These are phyloP conservation scores for Homalodisca vitripennis DNA, from an alignment of 1,140 invertebrate genomes.

Conservation along the genomic window DNA sequence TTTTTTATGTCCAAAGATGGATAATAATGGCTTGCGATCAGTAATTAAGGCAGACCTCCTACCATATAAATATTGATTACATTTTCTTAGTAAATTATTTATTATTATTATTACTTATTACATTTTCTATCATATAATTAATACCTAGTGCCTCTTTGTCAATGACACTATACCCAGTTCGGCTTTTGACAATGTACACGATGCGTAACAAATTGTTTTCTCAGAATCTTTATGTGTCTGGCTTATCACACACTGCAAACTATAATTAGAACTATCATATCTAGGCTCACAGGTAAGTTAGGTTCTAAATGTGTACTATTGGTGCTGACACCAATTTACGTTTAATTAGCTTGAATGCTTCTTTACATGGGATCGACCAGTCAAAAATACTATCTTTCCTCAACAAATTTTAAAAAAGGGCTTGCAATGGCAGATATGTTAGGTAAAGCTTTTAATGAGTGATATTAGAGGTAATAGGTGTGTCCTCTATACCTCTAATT, in stretches of 20 bases:
- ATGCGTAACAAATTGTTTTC: slow-evolving; percentile 53
- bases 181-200: slow-evolving; percentile 48
- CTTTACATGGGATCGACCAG: slow-evolving; percentile 36
- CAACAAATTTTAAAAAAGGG: slow-evolving; percentile 42
- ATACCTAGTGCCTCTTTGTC: slow-evolving; percentile 56
- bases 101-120: too few species aligned
- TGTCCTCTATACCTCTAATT: slow-evolving; percentile 40
- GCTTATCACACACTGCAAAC: slow-evolving; percentile 51
- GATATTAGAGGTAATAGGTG: slow-evolving; percentile 39
- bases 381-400: slow-evolving; percentile 36
- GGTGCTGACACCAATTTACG: slow-evolving; percentile 12
- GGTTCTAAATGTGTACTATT: slow-evolving; percentile 42
- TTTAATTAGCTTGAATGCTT: slow-evolving; percentile 27
- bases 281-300: slow-evolving; percentile 51
- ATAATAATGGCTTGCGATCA: slow-evolving; percentile 51
- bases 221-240: slow-evolving; percentile 43
- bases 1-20: slow-evolving; percentile 46
- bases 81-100: slow-evolving; percentile 51
- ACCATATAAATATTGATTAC: slow-evolving; percentile 53
- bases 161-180: slow-evolving; percentile 54
- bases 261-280: slow-evolving; percentile 48
- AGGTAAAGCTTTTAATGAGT: slow-evolving; percentile 43
- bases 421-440: slow-evolving; percentile 39
- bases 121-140: slow-evolving; percentile 50
- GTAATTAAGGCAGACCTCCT: slow-evolving; percentile 48